Evolutionary conservation across 2,113 vertebrate genomes (phyloP).

Genomic region (Etheostoma spectabile): DNA sequence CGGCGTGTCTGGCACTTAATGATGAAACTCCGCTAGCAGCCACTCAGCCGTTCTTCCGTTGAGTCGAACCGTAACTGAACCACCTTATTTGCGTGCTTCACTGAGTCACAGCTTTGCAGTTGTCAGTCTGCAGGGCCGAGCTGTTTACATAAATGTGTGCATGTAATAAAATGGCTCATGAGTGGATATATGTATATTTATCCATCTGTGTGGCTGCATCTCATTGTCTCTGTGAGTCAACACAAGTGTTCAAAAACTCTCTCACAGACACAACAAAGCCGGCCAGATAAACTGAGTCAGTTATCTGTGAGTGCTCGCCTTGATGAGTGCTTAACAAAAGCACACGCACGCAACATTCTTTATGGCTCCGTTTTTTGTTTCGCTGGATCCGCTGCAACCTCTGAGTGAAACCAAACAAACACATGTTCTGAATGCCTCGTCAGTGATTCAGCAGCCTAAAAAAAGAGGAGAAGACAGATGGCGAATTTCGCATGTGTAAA

Average conservation of each 20-base stretch:
- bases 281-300: slow-evolving; percentile 27
- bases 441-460: slow-evolving; percentile 46
- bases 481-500: background rate
- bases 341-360: slow-evolving; percentile 4
- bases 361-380: slow-evolving; percentile 32
- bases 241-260: slow-evolving; percentile 13
- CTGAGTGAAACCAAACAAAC: slow-evolving; percentile 18
- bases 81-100: too few relatives aligned
- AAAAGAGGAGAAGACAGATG: background rate
- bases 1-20: background rate
- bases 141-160: slow-evolving; percentile 17
- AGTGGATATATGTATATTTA: slow-evolving; percentile 28
- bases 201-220: slow-evolving; percentile 33
- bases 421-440: slow-evolving; percentile 46
- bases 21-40: background rate
- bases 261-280: slow-evolving; percentile 43
- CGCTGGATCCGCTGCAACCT: slow-evolving; percentile 9
- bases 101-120: slow-evolving; percentile 31
- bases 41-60: background rate
- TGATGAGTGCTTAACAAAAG: slow-evolving; percentile 43
- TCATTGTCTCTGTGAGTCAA: slow-evolving; percentile 24
- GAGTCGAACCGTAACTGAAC: background rate
- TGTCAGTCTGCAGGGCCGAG: background rate
- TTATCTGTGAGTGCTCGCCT: background rate
- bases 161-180: slow-evolving; percentile 37